A percentile compares a stretch with the other conserved stretches of the same genome.
phyloP scores from a whole-genome alignment of 2,797 vertebrate genomes.

The Anniella stebbinsi region DNA sequence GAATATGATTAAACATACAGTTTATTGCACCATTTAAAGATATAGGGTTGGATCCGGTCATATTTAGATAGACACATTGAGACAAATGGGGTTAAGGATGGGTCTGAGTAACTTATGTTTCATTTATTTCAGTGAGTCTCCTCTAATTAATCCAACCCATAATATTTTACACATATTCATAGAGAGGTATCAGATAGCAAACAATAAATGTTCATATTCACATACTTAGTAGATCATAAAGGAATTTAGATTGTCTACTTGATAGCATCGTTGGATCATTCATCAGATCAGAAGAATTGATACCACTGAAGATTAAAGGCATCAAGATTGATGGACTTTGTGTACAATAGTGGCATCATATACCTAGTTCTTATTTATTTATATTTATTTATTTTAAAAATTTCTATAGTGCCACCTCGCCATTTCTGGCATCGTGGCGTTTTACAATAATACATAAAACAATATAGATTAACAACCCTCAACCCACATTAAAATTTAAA shows the following conservation, averaged over 20 bases:
- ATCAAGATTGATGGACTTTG: neutral
- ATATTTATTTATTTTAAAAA: too few relatives aligned
- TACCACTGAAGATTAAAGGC: neutral
- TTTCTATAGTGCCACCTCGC: too few relatives aligned
- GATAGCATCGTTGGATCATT: neutral
- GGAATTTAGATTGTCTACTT: neutral
- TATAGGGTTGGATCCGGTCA: neutral
- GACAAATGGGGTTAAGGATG: too few relatives aligned
- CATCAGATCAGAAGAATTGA: neutral
- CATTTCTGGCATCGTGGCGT: too few relatives aligned
- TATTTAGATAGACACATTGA: too few relatives aligned
- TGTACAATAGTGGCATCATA: neutral
- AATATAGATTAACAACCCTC: too few relatives aligned
- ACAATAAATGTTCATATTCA: neutral
- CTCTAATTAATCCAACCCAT: neutral
- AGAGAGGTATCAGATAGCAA: constrained; percentile 13
- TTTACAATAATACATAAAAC: too few relatives aligned
- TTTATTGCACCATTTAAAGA: constrained; percentile 14
- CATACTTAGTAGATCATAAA: neutral
- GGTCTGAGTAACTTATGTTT: neutral
- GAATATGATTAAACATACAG: neutral
- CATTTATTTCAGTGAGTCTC: neutral
- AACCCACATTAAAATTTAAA: too few relatives aligned
- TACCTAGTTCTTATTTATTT: too few relatives aligned
- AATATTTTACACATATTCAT: constrained; percentile 5